Percentiles rank a stretch among this genome's conserved stretches.
These are phyloP conservation scores for Megaustenia siamemsis DNA, from an alignment of 2,888 invertebrate genomes.

Conservation along the genomic window DNA sequence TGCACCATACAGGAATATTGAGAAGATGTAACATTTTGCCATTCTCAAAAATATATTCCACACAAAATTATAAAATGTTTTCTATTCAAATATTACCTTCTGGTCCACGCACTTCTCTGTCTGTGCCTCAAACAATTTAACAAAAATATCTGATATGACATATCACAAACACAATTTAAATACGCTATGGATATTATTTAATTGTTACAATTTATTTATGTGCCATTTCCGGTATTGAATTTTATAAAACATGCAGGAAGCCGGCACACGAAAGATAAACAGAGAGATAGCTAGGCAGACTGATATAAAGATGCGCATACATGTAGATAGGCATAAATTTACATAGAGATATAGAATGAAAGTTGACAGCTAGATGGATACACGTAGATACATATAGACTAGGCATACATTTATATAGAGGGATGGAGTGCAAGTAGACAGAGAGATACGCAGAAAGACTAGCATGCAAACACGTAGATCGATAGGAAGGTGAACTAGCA, in stretches of 20 bases:
- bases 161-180: background rate
- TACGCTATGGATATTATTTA: background rate
- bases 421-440: background rate
- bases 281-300: background rate
- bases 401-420: background rate
- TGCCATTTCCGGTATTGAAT: background rate
- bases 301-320: background rate
- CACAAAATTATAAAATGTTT: too few species aligned
- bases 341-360: background rate
- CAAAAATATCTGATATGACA: background rate
- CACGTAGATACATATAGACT: background rate
- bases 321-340: background rate
- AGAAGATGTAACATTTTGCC: too few species aligned
- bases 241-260: background rate
- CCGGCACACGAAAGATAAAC: background rate
- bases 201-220: background rate
- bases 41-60: too few species aligned
- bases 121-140: too few species aligned
- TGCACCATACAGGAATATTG: too few species aligned
- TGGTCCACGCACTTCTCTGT: too few species aligned
- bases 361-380: background rate
- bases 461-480: too few species aligned
- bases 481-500: too few species aligned
- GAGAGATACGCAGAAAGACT: too few species aligned
- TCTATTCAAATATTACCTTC: too few species aligned